Percentiles rank a stretch among this genome's conserved stretches.
Conservation (phyloP, 2,888 invertebrate species). For the Orthonychiurus folsomi region DNA sequence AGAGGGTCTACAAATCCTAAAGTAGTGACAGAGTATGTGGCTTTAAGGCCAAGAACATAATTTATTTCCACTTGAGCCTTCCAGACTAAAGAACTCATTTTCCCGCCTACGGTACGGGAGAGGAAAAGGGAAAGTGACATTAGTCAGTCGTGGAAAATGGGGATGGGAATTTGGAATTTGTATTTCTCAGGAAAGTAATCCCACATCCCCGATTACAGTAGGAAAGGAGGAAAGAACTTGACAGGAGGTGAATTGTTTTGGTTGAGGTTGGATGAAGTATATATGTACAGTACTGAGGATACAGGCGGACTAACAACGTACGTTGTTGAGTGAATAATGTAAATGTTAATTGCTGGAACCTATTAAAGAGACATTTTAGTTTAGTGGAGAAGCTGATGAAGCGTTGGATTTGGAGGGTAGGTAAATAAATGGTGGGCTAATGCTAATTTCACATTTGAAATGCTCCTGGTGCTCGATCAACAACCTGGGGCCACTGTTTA, state of each 20-base stretch:
- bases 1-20: no score
- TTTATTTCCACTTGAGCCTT: conserved; percentile 22
- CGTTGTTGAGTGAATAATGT: conserved; percentile 21
- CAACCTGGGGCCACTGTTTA: background rate
- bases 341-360: conserved; percentile 37
- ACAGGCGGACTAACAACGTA: conserved; percentile 5
- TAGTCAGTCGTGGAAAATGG: conserved; percentile 2
- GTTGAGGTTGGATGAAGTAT: background rate
- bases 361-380: conserved; percentile 21
- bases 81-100: conserved; percentile 6
- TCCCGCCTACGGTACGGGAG: background rate
- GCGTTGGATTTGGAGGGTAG: background rate
- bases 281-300: background rate
- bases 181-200: conserved; percentile 6
- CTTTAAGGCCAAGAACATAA: conserved; percentile 9
- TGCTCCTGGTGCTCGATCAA: background rate
- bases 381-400: background rate
- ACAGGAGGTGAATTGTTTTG: background rate
- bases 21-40: no score
- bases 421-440: background rate
- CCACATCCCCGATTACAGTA: background rate
- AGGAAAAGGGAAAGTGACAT: background rate
- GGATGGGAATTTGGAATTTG: conserved; percentile 6
- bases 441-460: background rate
- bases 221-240: background rate